Evolutionary conservation across 2,888 invertebrate species (phyloP), one percentile per base, ranked within the genome.

Genomic region (Pediacus dermestoides): DNA sequence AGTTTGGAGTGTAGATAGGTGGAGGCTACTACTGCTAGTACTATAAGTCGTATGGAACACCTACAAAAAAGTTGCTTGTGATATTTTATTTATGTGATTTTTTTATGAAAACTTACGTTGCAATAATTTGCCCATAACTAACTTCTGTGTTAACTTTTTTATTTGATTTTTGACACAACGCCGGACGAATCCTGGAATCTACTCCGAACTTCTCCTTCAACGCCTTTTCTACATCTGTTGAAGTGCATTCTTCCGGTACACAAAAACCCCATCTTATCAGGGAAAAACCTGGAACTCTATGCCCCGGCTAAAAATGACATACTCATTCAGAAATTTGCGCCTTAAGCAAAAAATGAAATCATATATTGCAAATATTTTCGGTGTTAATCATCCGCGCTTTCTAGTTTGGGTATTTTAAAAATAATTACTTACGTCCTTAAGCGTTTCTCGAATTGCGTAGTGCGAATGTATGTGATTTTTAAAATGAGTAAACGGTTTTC

Each of bases 221-320:
- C 12, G 67, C 62, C 25, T 68, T 68, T 53, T 74, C 73, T 18
- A 78, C 60, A 53, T 78, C 77, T 25, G 61, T 63, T 37, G 72
- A 67, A 53, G 70, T 71, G 60, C 79, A 79, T 1, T 74, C 71
- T 36, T 71, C 70, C 1, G 79, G 78, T 13, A 78, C 70, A 52
- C 79, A 79, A 26, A 78, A 70, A 0, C 77, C 79, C 78, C 78
- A 78, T 11, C 74, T 59, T 3, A 77, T 56, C 47, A 73, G 74
- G 6, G 76, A 74, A 54, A 74, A 77, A 28, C 76, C 69, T 1
- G 79, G 78, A 1, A 78, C 71, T 16, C 78, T 67, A 58, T 79
- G 78, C 12, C 75, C 75, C 65, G 76, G 74, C 78, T 78, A 34
- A 21, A 47, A 45, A 39, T n/a, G n/a, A n/a, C n/a, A n/a, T n/a